Evolutionary conservation across 2,888 invertebrate species (phyloP), one percentile per base, ranked within the genome.

Genomic region (Germaria angustata): DNA sequence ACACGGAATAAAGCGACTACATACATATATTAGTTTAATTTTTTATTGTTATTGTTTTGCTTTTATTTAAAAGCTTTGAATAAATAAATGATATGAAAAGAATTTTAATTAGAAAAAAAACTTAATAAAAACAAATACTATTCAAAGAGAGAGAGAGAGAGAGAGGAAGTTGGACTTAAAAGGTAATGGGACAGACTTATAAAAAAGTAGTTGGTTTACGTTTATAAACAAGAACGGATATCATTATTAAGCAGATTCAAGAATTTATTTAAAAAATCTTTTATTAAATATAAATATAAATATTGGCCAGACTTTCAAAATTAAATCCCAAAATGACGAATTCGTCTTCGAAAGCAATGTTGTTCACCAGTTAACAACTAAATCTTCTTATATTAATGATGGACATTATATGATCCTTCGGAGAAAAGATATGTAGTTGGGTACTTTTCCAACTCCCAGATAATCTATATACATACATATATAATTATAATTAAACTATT

Each of bases 41-140:
- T 53, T 55, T 44, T 17, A 13, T 13, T 39, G 22, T 11, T 9
- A 9, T 53, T 44, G 1, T 28, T 59, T 51, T 22, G 11, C 1
- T 24, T 59, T 39, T 15, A 59, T 59, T 49, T 39, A 39, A 71
- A 36, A 49, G 28, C 55, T 61, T 61, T 55, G 15, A 66, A 24
- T 22, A 17, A 39, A 15, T 20, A 28, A 69, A 69, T 34, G 22
- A 9, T 34, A 49, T 7, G 49, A 55, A 24, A 28, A 57, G 75
- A 75, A 80, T 80, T 75, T 75, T 55, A 75, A 75, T 69, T 57
- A 32, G 53, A 63, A 63, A 55, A 51, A 32, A 11, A 5, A 17
- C 22, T 6, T 22, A 39, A 1, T n/a, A 66, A n/a, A 32, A 65
- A 44, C 13, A 24, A 46, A 28, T 34, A 44, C 17, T 7, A 24